Evolutionary conservation across 2,888 invertebrate genomes (phyloP).

Genomic region (Kryphioiulus occultus): DNA sequence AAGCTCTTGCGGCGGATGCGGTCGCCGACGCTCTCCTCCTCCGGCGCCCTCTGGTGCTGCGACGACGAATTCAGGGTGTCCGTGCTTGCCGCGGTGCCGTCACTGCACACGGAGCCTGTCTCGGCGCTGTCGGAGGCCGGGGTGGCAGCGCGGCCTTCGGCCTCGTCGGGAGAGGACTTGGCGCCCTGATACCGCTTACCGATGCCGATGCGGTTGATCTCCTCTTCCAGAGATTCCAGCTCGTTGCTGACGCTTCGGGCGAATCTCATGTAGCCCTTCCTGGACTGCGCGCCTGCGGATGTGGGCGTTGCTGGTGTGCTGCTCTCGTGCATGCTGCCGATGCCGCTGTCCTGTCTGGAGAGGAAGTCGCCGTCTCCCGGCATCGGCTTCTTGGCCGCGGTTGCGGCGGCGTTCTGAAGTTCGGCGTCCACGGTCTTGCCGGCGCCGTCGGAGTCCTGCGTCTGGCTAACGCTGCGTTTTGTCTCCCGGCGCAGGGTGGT

Average conservation of each 20-base stretch:
- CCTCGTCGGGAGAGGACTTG: neutral
- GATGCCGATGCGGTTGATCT: conserved; percentile 41
- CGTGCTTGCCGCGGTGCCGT: conserved; percentile 37
- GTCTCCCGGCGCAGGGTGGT: conserved; percentile 20
- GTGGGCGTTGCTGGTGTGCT: conserved; percentile 46
- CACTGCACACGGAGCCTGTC: conserved; percentile 68
- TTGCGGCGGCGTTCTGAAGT: neutral
- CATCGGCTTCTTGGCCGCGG: neutral
- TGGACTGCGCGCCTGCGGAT: neutral
- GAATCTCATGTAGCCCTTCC: conserved; percentile 6
- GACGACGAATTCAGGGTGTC: conserved; percentile 31
- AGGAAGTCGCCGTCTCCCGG: neutral
- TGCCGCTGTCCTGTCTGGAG: conserved; percentile 48
- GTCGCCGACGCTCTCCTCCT: conserved; percentile 80
- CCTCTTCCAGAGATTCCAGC: conserved; percentile 45
- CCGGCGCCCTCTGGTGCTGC: conserved; percentile 57
- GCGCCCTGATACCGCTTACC: neutral
- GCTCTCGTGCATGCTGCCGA: conserved; percentile 48
- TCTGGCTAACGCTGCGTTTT: conserved; percentile 47
- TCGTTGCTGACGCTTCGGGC: conserved; percentile 45
- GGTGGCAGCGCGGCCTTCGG: conserved; percentile 35
- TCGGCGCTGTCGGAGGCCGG: conserved; percentile 66
- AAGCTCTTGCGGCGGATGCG: conserved; percentile 88
- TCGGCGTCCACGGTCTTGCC: neutral
- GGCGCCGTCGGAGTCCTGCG: neutral